Conservation (phyloP, 2,113 vertebrate species). For the Sapayoa aenigma region DNA sequence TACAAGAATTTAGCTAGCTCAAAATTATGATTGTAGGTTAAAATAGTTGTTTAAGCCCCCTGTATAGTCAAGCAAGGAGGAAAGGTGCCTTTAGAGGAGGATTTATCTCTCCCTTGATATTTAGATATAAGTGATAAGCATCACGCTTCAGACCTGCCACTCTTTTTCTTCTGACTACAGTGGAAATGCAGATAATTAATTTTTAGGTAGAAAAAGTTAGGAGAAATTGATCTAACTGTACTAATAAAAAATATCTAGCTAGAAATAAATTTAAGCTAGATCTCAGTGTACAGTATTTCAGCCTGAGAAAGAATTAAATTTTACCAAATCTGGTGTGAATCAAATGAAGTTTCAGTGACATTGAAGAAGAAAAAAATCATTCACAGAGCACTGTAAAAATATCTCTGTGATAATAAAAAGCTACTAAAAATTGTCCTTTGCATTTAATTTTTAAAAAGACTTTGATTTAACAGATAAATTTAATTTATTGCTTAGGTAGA, state of each 20-base stretch:
- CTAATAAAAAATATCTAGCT: neutral
- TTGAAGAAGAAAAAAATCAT: neutral
- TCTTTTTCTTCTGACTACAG: neutral
- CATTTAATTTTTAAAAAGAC: slow-evolving; percentile 35
- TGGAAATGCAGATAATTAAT: neutral
- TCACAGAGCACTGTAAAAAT: slow-evolving; percentile 1
- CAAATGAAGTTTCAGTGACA: slow-evolving; percentile 20
- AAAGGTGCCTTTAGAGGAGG: neutral
- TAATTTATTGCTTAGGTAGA: slow-evolving; percentile 25
- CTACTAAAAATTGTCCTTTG: slow-evolving; percentile 49
- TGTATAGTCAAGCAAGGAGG: neutral
- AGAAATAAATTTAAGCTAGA: neutral
- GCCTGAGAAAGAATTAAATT: neutral
- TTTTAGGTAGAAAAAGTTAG: neutral
- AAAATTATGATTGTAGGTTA: neutral
- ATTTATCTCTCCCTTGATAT: neutral
- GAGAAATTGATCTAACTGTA: neutral
- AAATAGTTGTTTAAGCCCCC: neutral
- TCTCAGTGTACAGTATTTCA: neutral
- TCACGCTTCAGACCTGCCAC: neutral
- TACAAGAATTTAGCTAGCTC: neutral
- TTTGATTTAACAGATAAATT: slow-evolving; percentile 50
- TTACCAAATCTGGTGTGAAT: neutral
- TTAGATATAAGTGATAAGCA: neutral
- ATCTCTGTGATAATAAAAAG: slow-evolving; percentile 29